Base-by-base conservation (phyloP, 2,797 vertebrate genomes). In the Sphenopsis melanotis region DNA sequence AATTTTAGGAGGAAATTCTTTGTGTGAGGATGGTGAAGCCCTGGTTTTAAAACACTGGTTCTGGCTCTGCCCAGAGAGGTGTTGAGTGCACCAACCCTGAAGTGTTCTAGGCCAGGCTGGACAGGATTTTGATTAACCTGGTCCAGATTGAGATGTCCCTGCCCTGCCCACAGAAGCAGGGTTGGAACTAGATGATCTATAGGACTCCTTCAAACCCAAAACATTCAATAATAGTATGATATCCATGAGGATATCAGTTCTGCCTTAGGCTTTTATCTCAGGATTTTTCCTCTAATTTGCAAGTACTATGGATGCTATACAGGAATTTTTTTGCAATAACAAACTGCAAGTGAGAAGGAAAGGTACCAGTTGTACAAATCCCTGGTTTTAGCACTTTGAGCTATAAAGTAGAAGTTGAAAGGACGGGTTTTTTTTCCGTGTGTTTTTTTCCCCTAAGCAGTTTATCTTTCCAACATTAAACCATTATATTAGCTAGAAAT, bases 341-440 rank as follows among this genome's bases (percentile, higher is more conserved):
- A 60, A 75, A 44, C 13, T 59, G 15, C 24, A 86, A 66, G 9
- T 37, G 6, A 68, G 76, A 80, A 91, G 26, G 12, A 61, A 76
- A 46, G 6, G 30, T 42, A 26, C 20, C 16, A 53, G 15, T 24
- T 78, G 4, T 74, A 71, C 19, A 60, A 34, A 29, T 27, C 6
- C 15, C 41, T 60, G 12, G 17, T 16, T 94, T 53, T 15, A 75
- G 14, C n/a, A 71, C 11, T 69, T 79, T 72, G 68, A 93, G 39
- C 18, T 12, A 29, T 17, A 59, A 74, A 32, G 1, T 26, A 68
- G 36, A 76, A 50, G 47, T 59, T 10, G 64, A 64, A 65, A 55
- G 16, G 3, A 6, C 2, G 3, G 16, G 5, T 0, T 3, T 8
- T 50, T 23, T 27, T 56, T 9, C 17, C 8, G 12, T 30, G 4